A percentile compares a stretch with the other conserved stretches of the same genome.
Conservation (phyloP, 2,797 vertebrate species). For the Dendrocincla tyrannina region DNA sequence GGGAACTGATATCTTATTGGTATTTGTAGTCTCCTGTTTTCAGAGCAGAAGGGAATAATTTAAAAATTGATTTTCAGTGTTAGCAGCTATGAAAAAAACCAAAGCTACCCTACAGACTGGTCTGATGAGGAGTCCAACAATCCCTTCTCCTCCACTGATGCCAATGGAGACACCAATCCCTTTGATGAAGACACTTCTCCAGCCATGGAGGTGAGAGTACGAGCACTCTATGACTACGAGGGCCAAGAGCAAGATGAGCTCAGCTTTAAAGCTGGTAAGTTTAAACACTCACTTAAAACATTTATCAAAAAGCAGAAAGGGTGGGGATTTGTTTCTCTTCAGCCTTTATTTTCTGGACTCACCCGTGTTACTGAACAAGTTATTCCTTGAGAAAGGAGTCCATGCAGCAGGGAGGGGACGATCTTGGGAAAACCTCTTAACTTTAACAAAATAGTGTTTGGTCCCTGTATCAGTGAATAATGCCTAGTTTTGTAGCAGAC, state of each 20-base stretch:
- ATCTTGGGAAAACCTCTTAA: not conserved
- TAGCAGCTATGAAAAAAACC: slow-evolving; percentile 88
- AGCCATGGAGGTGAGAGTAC: slow-evolving; percentile 84
- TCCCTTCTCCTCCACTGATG: slow-evolving; percentile 86
- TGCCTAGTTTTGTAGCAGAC: not conserved
- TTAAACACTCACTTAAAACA: not conserved
- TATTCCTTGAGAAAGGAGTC: not conserved
- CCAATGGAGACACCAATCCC: slow-evolving; percentile 91
- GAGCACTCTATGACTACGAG: slow-evolving; percentile 94
- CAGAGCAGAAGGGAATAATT: not conserved
- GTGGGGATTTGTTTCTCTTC: not conserved
- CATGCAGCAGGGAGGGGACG: not conserved
- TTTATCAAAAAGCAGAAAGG: not conserved
- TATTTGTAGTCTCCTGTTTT: not conserved
- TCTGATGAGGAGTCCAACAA: slow-evolving; percentile 90
- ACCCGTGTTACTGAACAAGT: not conserved
- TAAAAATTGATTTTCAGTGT: slow-evolving; percentile 72
- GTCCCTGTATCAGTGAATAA: not conserved
- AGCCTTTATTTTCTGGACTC: not conserved
- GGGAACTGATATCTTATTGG: not conserved
- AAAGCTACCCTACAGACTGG: slow-evolving; percentile 82
- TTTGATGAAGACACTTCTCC: slow-evolving; percentile 89
- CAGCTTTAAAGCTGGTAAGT: slow-evolving; percentile 93
- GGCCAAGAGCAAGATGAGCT: slow-evolving; percentile 98
- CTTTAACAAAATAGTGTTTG: not conserved